Evolutionary conservation across 2,888 invertebrate species (phyloP).

Genomic region (Hemistola chrysoprasaria): DNA sequence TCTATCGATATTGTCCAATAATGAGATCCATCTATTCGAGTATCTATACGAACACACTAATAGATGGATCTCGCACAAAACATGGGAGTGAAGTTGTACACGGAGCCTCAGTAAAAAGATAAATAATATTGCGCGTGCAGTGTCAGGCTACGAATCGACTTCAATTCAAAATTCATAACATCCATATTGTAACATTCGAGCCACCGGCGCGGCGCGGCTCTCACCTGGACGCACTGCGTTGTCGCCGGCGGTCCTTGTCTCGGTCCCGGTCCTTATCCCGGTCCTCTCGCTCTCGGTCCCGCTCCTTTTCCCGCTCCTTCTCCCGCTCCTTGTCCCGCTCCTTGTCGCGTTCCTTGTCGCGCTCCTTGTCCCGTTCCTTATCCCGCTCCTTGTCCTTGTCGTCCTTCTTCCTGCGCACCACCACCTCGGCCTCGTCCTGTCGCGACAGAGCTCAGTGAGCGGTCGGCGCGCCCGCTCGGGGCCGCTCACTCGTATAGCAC

Average conservation of each 20-base stretch:
- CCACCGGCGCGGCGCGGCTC: too few species aligned
- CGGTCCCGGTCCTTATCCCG: slow-evolving; percentile 48
- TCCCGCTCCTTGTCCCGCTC: slow-evolving; percentile 57
- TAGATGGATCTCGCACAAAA: too few species aligned
- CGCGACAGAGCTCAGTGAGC: slow-evolving; percentile 37
- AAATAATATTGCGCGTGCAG: too few species aligned
- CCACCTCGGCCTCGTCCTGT: slow-evolving; percentile 87
- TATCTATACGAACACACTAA: too few species aligned
- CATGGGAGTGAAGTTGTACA: too few species aligned
- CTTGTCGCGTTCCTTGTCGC: slow-evolving; percentile 25
- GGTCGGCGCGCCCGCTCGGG: slow-evolving; percentile 3
- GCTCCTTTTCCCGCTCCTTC: slow-evolving; percentile 15
- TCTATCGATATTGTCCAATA: too few species aligned
- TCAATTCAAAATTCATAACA: too few species aligned
- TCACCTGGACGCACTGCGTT: slow-evolving; percentile 49
- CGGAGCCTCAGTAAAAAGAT: too few species aligned
- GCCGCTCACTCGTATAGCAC: slow-evolving; percentile 1
- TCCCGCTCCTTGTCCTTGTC: slow-evolving; percentile 47
- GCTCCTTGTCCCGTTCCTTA: slow-evolving; percentile 28
- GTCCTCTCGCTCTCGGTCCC: slow-evolving; percentile 54
- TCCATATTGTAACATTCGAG: too few species aligned
- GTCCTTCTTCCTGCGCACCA: slow-evolving; percentile 75
- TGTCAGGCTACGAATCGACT: too few species aligned
- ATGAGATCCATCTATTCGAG: too few species aligned
- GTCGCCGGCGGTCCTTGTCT: too few species aligned